phyloP scores from a whole-genome alignment of 53 echinoderm and acorn worm species.

The Paelopatides confundens region DNA sequence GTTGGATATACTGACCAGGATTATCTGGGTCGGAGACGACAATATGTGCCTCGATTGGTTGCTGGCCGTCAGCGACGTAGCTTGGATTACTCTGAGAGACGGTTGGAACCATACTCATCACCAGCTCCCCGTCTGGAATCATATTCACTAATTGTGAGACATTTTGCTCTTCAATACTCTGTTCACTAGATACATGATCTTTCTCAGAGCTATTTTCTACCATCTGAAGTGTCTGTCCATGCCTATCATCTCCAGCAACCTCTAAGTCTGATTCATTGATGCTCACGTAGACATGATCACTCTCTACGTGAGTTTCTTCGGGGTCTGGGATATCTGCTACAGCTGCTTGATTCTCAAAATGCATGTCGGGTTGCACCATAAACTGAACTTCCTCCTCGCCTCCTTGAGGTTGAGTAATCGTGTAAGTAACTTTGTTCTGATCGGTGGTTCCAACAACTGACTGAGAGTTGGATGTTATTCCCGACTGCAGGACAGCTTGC shows the following conservation, averaged over 20 bases:
- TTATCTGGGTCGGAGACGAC: constrained; percentile 27
- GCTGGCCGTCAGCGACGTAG: not conserved
- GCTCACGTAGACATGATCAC: not conserved
- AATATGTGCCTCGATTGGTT: constrained; percentile 28
- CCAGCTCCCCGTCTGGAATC: constrained; percentile 57
- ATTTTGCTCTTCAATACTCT: not conserved
- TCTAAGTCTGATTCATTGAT: constrained; percentile 24
- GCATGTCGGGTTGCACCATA: constrained; percentile 8
- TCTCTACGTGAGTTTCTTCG: not conserved
- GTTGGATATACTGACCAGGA: constrained; percentile 13
- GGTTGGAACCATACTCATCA: constrained; percentile 68
- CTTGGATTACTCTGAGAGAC: not conserved
- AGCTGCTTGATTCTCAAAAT: constrained; percentile 2
- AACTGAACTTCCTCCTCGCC: constrained; percentile 26
- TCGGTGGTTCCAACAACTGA: not conserved
- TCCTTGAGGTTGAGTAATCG: constrained; percentile 7
- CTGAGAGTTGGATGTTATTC: constrained; percentile 26
- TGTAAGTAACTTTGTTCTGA: constrained; percentile 36
- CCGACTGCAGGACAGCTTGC: constrained; percentile 65
- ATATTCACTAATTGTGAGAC: constrained; percentile 58
- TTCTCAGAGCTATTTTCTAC: not conserved
- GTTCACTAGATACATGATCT: not conserved
- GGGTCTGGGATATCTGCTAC: not conserved
- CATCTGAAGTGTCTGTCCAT: constrained; percentile 32
- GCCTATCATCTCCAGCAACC: not conserved